phyloP scores from a whole-genome alignment of 2,888 invertebrate species.

The Chaetoderma sp. region DNA sequence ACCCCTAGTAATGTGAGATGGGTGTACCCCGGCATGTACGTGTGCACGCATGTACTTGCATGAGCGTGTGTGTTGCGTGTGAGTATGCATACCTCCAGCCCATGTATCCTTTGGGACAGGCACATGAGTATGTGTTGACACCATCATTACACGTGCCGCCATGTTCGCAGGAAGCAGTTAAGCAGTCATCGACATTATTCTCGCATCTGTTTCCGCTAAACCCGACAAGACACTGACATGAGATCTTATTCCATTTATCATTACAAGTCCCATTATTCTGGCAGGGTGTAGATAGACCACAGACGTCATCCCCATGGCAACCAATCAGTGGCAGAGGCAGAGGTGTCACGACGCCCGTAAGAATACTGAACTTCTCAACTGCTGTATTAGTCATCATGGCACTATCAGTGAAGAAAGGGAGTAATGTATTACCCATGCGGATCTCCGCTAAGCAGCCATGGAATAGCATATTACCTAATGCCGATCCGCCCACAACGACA shows the following conservation, averaged over 20 bases:
- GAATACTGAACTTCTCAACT: constrained; percentile 36
- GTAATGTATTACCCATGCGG: constrained; percentile 82
- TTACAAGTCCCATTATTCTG: constrained; percentile 76
- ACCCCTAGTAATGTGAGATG: background rate
- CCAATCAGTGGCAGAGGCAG: constrained; percentile 22
- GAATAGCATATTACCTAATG: constrained; percentile 55
- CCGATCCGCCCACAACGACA: constrained; percentile 20
- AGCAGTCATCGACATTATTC: constrained; percentile 84
- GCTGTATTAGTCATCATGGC: constrained; percentile 27
- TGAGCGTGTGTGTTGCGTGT: background rate
- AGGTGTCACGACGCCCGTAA: background rate
- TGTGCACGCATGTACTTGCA: background rate
- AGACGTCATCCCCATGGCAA: constrained; percentile 37
- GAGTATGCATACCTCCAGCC: constrained; percentile 48
- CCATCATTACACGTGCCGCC: constrained; percentile 51
- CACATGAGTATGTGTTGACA: constrained; percentile 44
- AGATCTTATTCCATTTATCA: constrained; percentile 53
- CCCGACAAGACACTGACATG: constrained; percentile 56
- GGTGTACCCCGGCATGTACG: background rate
- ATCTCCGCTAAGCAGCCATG: constrained; percentile 91
- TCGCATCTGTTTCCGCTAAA: constrained; percentile 55
- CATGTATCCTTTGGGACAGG: constrained; percentile 50
- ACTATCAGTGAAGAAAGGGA: constrained; percentile 84
- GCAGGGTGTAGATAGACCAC: constrained; percentile 79
- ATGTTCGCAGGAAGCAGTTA: constrained; percentile 74